Evolutionary conservation across 2,797 vertebrate species (phyloP), one percentile per base, ranked within the genome.

Genomic region (Parambassis ranga): DNA sequence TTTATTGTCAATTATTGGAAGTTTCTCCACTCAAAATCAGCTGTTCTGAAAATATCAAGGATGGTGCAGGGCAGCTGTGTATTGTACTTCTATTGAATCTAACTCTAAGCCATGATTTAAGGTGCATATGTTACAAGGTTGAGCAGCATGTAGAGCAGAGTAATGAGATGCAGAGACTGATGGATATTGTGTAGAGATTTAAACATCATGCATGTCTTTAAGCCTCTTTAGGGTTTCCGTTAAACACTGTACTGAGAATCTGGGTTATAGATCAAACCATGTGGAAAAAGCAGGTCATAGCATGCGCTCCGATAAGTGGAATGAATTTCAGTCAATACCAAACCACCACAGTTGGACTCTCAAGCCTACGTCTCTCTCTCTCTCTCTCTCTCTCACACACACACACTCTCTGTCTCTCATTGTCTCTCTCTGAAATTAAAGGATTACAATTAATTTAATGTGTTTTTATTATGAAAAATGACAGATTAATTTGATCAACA

Each of bases 271-370:
- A 78, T 72, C 51, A 77, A 77, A 67, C 33, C 20, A 79, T 68
- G 81, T 80, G 80, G 67, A 74, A 83, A 83, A 85, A 82, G 16
- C 44, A 60, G 75, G 68, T 75, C 76, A 81, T 66, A 73, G 59
- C 50, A 58, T 26, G 15, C 70, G 58, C 56, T 78, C 72, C 43
- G 4, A 63, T 82, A 79, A 76, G 63, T 73, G 65, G 74, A 84
- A 82, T 79, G 65, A 77, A 49, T 78, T 78, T 55, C 8, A 39
- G 44, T 77, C 77, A 43, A 80, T 80, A 69, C 20, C 28, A 68
- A 73, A 61, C n/a, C 22, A 35, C 14, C 44, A 49, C 10, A 33
- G 44, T 11, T 6, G 9, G 5, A 42, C 10, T 41, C 43, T 28
- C 39, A 53, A 7, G 7, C 2, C 13, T 3, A 3, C 39, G 26